These are phyloP conservation scores for Tubulanus polymorphus DNA, from an alignment of 2,888 invertebrate species.

Conservation along the genomic window DNA sequence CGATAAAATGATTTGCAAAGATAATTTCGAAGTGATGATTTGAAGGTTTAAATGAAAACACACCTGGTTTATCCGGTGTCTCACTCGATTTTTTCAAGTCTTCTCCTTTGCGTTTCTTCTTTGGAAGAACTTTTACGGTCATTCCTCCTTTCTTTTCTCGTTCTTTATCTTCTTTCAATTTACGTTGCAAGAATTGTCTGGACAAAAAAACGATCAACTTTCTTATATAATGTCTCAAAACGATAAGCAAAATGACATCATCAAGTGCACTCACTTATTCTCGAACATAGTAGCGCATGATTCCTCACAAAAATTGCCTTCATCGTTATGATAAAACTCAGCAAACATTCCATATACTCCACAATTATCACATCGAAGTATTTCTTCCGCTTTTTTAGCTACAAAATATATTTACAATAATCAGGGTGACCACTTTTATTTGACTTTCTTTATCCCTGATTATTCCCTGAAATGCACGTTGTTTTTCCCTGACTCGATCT, in stretches of 20 bases:
- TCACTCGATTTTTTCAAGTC: slow-evolving; percentile 1
- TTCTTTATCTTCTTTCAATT: slow-evolving; percentile 3
- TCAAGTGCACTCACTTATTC: slow-evolving; percentile 38
- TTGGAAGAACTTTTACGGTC: not conserved
- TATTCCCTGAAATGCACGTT: too few relatives aligned
- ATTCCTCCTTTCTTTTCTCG: not conserved
- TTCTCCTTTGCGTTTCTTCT: not conserved
- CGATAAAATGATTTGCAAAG: too few relatives aligned
- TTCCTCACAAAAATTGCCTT: too few relatives aligned
- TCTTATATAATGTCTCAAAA: too few relatives aligned
- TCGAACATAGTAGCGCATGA: slow-evolving; percentile 62
- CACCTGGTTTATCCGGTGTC: slow-evolving; percentile 4
- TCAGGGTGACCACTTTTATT: too few relatives aligned
- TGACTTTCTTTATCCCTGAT: too few relatives aligned
- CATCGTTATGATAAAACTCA: too few relatives aligned
- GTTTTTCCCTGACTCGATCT: too few relatives aligned
- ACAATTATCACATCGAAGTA: slow-evolving; percentile 77
- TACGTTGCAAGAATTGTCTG: not conserved
- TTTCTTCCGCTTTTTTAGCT: slow-evolving; percentile 56
- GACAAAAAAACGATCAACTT: not conserved
- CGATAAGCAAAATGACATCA: too few relatives aligned
- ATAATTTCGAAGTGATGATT: too few relatives aligned
- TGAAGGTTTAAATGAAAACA: not conserved
- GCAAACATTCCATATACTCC: slow-evolving; percentile 78
- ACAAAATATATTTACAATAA: not conserved